phyloP scores from a whole-genome alignment of 30 jellyfish, hydroid and myxozoan species.

The Turritopsis dohrnii region DNA sequence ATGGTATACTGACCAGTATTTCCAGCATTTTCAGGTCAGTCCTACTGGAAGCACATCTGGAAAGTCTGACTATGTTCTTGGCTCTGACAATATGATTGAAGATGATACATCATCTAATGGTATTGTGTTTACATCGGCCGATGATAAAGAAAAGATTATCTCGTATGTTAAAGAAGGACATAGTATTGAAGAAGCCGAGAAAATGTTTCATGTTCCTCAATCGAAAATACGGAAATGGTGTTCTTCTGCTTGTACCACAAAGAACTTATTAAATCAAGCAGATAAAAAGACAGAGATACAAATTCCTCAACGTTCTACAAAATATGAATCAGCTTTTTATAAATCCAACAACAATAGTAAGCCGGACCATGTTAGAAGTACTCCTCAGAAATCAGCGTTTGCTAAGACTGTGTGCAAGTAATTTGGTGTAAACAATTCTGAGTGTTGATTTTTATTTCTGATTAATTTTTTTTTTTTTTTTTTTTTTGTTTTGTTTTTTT shows the following conservation, averaged over 20 bases:
- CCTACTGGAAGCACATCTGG: constrained; percentile 5
- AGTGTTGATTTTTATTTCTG: not conserved
- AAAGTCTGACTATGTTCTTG: not conserved
- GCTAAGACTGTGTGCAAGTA: not conserved
- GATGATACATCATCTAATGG: constrained; percentile 3
- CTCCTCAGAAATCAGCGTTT: constrained; percentile 1
- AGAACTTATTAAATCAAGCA: not conserved
- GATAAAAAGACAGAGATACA: not conserved
- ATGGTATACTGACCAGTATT: constrained; percentile 39
- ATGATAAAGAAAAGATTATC: constrained; percentile 16
- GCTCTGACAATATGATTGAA: not conserved
- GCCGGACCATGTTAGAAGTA: not conserved
- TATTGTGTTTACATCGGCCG: constrained; percentile 1
- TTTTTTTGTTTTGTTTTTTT: too few relatives aligned
- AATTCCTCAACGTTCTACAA: not conserved
- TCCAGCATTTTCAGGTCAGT: constrained; percentile 28
- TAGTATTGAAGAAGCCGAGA: constrained; percentile 29
- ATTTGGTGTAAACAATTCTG: not conserved
- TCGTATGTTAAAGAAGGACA: constrained; percentile 11
- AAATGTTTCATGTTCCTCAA: constrained; percentile 7
- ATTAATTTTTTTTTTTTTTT: not conserved
- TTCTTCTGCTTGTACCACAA: not conserved
- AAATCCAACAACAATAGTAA: not conserved
- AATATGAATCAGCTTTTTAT: constrained; percentile 13
- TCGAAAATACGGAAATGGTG: constrained; percentile 12